These are phyloP conservation scores for Muntiacus reevesi DNA, from an alignment of 2,113 vertebrate species.

Conservation along the genomic window DNA sequence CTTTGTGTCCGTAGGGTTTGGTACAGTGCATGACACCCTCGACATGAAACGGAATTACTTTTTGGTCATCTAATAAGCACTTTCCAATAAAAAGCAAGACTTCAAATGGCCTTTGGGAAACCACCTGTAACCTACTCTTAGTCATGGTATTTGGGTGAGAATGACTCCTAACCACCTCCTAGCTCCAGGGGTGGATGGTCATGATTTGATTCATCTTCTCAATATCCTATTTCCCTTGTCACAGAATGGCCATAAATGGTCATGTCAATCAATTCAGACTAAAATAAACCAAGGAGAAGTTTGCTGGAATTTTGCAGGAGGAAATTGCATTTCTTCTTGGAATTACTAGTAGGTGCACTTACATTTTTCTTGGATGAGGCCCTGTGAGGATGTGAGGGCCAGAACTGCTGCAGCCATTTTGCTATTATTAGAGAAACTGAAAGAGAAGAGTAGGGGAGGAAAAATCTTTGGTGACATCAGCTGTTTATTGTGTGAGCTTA, in stretches of 20 bases:
- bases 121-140: background rate
- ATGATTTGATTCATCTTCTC: background rate
- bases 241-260: background rate
- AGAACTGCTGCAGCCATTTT: background rate
- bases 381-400: background rate
- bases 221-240: background rate
- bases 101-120: background rate
- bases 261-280: background rate
- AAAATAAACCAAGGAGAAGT: background rate
- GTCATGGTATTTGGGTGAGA: background rate
- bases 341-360: background rate
- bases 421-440: background rate
- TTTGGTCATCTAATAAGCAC: background rate
- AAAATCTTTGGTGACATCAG: background rate
- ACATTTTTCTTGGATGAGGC: background rate
- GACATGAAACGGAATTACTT: background rate
- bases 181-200: background rate
- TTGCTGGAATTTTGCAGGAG: background rate
- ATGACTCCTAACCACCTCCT: background rate
- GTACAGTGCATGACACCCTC: background rate
- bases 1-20: background rate
- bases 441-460: background rate
- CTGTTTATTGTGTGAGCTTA: background rate
- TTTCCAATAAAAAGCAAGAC: background rate
- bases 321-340: background rate